Percentiles rank a stretch among this genome's conserved stretches.
Evolutionary conservation across 1,140 invertebrate species (phyloP).

Genomic region (Trissolcus basalis): DNA sequence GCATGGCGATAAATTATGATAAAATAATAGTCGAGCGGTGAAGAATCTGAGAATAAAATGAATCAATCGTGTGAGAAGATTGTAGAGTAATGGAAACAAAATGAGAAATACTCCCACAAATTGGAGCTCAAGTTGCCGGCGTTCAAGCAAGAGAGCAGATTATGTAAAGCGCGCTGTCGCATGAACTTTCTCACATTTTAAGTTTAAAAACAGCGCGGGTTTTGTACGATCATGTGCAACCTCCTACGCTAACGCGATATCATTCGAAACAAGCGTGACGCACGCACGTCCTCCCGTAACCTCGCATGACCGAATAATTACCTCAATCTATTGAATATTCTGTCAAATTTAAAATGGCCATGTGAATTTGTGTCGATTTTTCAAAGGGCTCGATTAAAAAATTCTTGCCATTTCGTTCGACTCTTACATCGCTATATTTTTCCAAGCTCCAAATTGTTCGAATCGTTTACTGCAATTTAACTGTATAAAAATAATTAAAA

Average conservation of each 20-base stretch:
- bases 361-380: slow-evolving; percentile 21
- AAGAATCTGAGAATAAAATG: neutral
- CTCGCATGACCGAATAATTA: slow-evolving; percentile 70
- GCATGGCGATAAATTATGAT: no score
- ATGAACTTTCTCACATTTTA: slow-evolving; percentile 64
- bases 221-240: slow-evolving; percentile 46
- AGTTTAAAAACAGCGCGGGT: slow-evolving; percentile 49
- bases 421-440: no score
- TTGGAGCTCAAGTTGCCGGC: neutral
- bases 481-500: no score
- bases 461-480: no score
- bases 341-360: slow-evolving; percentile 64
- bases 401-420: no score
- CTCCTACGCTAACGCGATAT: slow-evolving; percentile 56
- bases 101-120: slow-evolving; percentile 6
- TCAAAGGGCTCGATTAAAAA: no score
- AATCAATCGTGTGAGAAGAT: slow-evolving; percentile 4
- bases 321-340: slow-evolving; percentile 76
- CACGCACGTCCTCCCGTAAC: slow-evolving; percentile 63
- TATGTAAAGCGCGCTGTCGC: slow-evolving; percentile 43
- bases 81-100: slow-evolving; percentile 7
- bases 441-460: no score
- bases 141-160: neutral
- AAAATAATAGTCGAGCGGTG: no score
- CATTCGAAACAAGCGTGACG: slow-evolving; percentile 60